Evolutionary conservation across 2,113 vertebrate genomes (phyloP), one percentile per base, ranked within the genome.

Genomic region (Catharus bicknelli): DNA sequence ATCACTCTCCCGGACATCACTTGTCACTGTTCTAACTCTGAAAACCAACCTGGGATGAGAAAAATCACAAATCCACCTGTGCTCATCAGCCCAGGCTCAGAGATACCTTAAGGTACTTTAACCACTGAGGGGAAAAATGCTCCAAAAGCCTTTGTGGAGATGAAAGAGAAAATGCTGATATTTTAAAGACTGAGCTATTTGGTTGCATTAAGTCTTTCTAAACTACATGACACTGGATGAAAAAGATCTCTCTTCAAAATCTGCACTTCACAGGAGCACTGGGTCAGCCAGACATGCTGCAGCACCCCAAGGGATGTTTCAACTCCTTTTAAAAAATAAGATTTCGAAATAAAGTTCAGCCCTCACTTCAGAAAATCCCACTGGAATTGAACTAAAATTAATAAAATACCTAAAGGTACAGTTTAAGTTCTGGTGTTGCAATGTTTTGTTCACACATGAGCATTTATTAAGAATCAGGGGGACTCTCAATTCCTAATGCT

Each of bases 11-110:
- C 88, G 83, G 69, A 80, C 66, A 54, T 93, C 47, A 13, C 83
- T 62, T 95, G 68, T 82, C 66, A 92, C 45, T 48, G 69, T 62
- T 88, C 48, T 67, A 64, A 81, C 69, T 59, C 90, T 95, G 93
- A 88, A 90, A 96, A 91, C 74, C 69, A n/a, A 38, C 74, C 81
- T 90, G 94, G 51, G 77, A 96, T 90, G 23, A n/a, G 77, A 43
- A n/a, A 88, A 85, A 90, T 50, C 87, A 88, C 76, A 93, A 96
- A 96, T 82, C 72, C 94, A 87, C 62, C 78, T 9, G 61, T 48
- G 74, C 38, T 91, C 75, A 92, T 47, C 45, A 88, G 58, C 11
- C 22, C 88, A 47, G 36, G 87, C 86, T 88, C 82, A 94, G 19
- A 13, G 63, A 43, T 79, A 76, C 63, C 75, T 40, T 81, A 47